Evolutionary conservation across 30 jellyfish, hydroid and myxozoan genomes (phyloP).

Genomic region (Cassiopea andromeda): DNA sequence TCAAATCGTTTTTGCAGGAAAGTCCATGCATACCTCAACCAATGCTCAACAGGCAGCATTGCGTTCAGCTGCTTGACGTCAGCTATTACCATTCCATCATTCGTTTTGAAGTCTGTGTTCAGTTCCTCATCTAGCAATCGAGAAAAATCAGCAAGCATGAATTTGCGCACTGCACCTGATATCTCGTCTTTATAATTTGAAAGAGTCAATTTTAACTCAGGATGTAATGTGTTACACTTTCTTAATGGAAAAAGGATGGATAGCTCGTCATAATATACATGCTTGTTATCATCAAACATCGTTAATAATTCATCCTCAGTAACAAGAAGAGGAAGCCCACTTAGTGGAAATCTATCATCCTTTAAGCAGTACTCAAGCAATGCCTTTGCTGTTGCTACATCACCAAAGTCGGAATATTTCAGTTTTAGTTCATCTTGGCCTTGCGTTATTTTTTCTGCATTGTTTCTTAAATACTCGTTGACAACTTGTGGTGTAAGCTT

Average conservation of each 20-base stretch:
- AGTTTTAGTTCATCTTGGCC: constrained; percentile 10
- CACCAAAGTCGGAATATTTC: constrained; percentile 34
- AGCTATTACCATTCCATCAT: constrained; percentile 10
- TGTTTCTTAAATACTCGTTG: constrained; percentile 7
- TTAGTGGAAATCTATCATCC: constrained; percentile 19
- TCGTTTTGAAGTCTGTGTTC: background rate
- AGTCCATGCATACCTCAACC: constrained; percentile 16
- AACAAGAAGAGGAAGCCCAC: constrained; percentile 76
- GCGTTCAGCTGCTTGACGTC: background rate
- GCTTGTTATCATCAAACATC: constrained; percentile 9
- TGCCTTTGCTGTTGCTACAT: constrained; percentile 35
- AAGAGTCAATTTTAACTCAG: background rate
- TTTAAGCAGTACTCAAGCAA: constrained; percentile 64
- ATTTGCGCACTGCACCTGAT: constrained; percentile 14
- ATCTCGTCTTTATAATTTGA: background rate
- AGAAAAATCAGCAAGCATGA: constrained; percentile 5
- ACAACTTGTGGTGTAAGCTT: constrained; percentile 51
- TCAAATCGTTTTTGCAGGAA: constrained; percentile 21
- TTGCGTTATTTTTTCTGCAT: constrained; percentile 17
- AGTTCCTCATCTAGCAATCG: constrained; percentile 1
- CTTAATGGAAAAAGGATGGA: constrained; percentile 32
- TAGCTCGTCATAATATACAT: constrained; percentile 39
- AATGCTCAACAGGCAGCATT: background rate
- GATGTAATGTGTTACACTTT: constrained; percentile 14
- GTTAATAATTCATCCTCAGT: constrained; percentile 57